Conservation (phyloP, 1,140 invertebrate genomes). For the Leguminivora glycinivorella region DNA sequence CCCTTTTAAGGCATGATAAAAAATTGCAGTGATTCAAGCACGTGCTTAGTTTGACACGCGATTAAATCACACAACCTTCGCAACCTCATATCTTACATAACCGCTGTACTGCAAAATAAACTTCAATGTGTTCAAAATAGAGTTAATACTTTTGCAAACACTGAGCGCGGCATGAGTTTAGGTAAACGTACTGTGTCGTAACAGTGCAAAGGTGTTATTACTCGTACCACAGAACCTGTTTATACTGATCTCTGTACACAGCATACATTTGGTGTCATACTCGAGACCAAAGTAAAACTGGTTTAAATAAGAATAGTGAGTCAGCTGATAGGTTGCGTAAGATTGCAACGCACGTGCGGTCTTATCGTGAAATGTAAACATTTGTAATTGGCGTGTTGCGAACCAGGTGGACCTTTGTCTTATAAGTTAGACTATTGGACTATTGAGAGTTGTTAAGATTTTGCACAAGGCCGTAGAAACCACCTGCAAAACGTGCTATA, state of each 20-base stretch:
- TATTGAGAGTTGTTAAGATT: not conserved
- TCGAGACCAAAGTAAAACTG: not conserved
- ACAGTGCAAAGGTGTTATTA: slow-evolving; percentile 1
- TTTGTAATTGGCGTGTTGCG: not conserved
- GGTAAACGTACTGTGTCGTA: not conserved
- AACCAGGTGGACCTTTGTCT: slow-evolving; percentile 8
- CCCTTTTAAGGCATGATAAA: not conserved
- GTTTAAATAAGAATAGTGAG: not conserved
- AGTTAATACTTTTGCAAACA: not conserved
- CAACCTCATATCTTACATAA: not conserved
- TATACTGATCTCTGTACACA: not conserved
- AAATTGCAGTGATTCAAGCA: not conserved
- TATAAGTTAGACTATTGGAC: not conserved
- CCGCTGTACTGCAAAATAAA: not conserved
- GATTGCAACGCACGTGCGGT: slow-evolving; percentile 6
- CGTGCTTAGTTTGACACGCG: slow-evolving; percentile 23
- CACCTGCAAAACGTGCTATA: not conserved
- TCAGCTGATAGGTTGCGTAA: slow-evolving; percentile 23
- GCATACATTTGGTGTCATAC: not conserved
- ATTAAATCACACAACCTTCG: not conserved
- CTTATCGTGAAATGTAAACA: slow-evolving; percentile 19
- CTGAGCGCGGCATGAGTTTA: not conserved
- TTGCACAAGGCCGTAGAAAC: not conserved
- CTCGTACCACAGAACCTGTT: not conserved
- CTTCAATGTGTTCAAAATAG: not conserved